Evolutionary conservation across 2,888 invertebrate genomes (phyloP).

Genomic region (Aricia artaxerxes): DNA sequence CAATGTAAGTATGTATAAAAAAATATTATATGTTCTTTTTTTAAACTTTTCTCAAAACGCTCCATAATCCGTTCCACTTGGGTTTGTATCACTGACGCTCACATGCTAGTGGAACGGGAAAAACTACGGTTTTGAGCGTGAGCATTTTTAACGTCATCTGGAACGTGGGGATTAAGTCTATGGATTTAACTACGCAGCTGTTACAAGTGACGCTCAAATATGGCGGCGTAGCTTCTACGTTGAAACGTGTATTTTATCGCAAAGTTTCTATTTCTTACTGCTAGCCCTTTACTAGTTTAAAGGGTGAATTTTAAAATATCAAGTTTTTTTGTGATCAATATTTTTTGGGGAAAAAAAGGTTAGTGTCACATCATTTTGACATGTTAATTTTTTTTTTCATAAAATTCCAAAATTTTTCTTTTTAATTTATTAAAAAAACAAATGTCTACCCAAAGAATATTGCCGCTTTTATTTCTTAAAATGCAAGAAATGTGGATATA

Average conservation of each 20-base stretch:
- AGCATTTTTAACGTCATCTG: no score
- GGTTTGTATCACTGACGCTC: no score
- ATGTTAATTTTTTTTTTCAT: slow-evolving; percentile 48
- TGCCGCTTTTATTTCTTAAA: slow-evolving; percentile 39
- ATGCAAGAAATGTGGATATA: neutral
- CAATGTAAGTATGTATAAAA: no score
- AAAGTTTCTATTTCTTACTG: neutral
- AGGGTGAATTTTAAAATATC: neutral
- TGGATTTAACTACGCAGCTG: neutral
- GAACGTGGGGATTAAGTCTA: no score
- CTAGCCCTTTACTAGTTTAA: neutral
- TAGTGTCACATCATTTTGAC: slow-evolving; percentile 49
- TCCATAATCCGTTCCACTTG: no score
- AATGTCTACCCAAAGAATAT: slow-evolving; percentile 57
- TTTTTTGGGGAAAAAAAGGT: slow-evolving; percentile 15
- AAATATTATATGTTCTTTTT: no score
- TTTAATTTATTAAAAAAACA: slow-evolving; percentile 64
- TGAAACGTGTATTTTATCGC: neutral
- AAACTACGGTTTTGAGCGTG: no score
- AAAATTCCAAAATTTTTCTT: slow-evolving; percentile 57
- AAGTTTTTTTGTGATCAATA: neutral
- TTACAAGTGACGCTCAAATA: slow-evolving; percentile 9
- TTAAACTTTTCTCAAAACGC: no score
- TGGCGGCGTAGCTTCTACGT: neutral
- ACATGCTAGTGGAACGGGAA: no score